phyloP scores from a whole-genome alignment of 2,113 vertebrate species.

The Monopterus albus region DNA sequence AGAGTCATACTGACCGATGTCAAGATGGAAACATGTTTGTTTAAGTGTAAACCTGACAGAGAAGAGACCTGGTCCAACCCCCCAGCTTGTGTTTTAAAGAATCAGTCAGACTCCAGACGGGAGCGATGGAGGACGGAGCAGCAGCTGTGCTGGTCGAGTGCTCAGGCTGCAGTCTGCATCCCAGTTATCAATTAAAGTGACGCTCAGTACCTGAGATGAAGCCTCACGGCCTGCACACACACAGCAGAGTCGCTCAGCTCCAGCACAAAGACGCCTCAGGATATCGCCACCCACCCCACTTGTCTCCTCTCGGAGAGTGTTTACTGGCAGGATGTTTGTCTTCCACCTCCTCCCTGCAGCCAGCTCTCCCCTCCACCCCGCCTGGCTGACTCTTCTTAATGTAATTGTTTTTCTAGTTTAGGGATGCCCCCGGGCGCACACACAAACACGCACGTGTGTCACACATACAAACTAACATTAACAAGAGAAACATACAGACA shows the following conservation, averaged over 20 bases:
- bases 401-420: constrained; percentile 8
- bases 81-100: neutral
- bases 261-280: neutral
- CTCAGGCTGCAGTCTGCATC: neutral
- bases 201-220: neutral
- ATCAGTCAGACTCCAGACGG: neutral
- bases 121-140: neutral
- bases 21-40: too few relatives aligned
- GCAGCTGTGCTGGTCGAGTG: too few relatives aligned
- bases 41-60: neutral
- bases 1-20: neutral
- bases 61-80: neutral
- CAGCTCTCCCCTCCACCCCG: constrained; percentile 1
- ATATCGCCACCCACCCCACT: neutral
- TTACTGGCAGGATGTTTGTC: constrained; percentile 15
- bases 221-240: neutral
- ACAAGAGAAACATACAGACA: too few relatives aligned
- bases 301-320: neutral
- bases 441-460: neutral
- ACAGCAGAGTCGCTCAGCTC: neutral
- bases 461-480: neutral
- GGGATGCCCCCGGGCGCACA: neutral
- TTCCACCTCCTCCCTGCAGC: constrained; percentile 14
- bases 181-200: neutral
- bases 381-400: constrained; percentile 27